These are phyloP conservation scores for Scelioninae gen. 2 DNA, from an alignment of 2,888 invertebrate species.

Conservation along the genomic window DNA sequence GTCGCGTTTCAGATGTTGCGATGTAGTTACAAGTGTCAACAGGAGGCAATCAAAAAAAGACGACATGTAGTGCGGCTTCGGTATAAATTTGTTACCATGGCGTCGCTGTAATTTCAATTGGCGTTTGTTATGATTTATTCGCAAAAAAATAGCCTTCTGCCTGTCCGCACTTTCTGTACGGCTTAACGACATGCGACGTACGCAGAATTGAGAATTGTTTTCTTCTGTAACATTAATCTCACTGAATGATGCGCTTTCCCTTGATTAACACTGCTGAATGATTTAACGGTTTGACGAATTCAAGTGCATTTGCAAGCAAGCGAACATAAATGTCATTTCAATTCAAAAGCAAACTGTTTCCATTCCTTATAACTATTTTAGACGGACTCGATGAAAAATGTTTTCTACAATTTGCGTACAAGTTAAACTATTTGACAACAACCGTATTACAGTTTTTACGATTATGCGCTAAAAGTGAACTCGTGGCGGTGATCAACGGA, in stretches of 20 bases:
- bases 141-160: constrained; percentile 32
- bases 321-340: constrained; percentile 9
- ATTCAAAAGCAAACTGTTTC: not conserved
- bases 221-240: constrained; percentile 55
- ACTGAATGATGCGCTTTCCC: constrained; percentile 29
- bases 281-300: constrained; percentile 30
- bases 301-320: not conserved
- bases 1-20: constrained; percentile 29
- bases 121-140: constrained; percentile 47
- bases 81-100: constrained; percentile 38
- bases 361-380: no score
- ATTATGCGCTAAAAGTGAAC: no score
- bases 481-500: no score
- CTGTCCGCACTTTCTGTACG: constrained; percentile 27
- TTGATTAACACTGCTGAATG: constrained; percentile 26
- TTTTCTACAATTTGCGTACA: no score
- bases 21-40: constrained; percentile 47
- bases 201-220: constrained; percentile 34
- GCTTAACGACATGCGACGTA: constrained; percentile 26
- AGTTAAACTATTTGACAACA: no score
- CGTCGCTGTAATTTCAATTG: constrained; percentile 51
- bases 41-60: constrained; percentile 46
- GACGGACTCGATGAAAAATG: no score
- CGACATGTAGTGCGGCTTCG: constrained; percentile 13
- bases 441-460: no score